Percentiles rank a stretch among this genome's conserved stretches.
These are phyloP conservation scores for Protonibea diacanthus DNA, from an alignment of 2,797 vertebrate species.

Conservation along the genomic window DNA sequence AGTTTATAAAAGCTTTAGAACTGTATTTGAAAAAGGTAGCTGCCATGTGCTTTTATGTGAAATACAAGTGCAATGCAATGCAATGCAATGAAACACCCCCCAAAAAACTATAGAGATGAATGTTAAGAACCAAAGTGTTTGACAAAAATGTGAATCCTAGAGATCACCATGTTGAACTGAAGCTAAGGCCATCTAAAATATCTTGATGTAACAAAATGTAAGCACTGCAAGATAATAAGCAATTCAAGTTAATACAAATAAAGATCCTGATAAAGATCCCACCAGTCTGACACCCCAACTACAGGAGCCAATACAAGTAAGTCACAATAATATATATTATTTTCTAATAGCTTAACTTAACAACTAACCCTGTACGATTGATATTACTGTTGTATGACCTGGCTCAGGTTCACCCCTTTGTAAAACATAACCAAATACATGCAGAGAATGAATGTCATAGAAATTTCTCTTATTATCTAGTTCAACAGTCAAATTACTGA, in stretches of 20 bases:
- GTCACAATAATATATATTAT: no score
- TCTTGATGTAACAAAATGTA: not conserved
- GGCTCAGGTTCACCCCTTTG: no score
- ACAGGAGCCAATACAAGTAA: no score
- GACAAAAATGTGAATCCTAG: not conserved
- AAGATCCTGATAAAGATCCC: no score
- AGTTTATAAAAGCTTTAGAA: constrained; percentile 6
- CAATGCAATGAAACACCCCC: not conserved
- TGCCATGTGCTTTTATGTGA: constrained; percentile 2
- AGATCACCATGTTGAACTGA: not conserved
- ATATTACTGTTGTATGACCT: no score
- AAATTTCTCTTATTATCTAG: no score
- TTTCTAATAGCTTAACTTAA: no score
- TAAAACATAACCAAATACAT: no score
- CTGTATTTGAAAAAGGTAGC: not conserved
- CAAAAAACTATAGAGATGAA: not conserved
- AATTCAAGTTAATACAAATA: not conserved
- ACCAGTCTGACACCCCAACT: no score
- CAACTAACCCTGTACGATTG: no score
- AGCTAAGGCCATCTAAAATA: not conserved
- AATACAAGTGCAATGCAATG: not conserved
- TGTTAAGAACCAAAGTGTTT: not conserved
- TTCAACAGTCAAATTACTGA: no score
- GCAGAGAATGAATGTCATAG: no score
- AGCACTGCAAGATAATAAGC: not conserved